phyloP scores from a whole-genome alignment of 37 sponge, comb jelly and placozoan species.

The Diacarnus erythraeanus region DNA sequence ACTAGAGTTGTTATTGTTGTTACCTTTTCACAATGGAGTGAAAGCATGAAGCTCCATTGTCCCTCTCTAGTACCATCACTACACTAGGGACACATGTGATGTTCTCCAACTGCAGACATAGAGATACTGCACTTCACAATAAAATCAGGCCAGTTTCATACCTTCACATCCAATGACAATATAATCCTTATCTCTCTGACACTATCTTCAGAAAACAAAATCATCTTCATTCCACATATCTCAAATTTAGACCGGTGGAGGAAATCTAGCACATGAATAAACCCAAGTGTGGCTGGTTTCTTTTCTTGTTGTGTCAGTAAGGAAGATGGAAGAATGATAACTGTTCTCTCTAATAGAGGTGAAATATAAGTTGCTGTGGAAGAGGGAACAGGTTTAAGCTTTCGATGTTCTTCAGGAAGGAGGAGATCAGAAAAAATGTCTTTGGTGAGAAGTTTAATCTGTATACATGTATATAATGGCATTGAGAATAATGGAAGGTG shows the following conservation, averaged over 20 bases:
- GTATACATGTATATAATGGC: no score
- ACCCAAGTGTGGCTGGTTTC: neutral
- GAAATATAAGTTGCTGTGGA: constrained; percentile 12
- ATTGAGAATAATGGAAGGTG: no score
- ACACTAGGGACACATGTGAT: constrained; percentile 32
- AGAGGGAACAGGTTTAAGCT: neutral
- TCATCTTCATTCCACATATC: constrained; percentile 26
- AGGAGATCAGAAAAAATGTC: neutral
- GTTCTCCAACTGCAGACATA: constrained; percentile 1
- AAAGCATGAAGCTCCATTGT: constrained; percentile 79
- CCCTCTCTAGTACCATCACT: constrained; percentile 41
- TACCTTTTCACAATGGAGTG: constrained; percentile 56
- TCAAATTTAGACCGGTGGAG: constrained; percentile 11
- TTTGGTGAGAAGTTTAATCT: neutral
- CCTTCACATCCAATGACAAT: neutral
- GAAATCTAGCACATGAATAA: constrained; percentile 22
- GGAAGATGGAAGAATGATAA: constrained; percentile 33
- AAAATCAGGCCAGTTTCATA: neutral
- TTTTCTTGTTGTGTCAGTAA: neutral
- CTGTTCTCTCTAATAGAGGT: constrained; percentile 44
- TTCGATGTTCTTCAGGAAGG: neutral
- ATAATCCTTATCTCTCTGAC: neutral
- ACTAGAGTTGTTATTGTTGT: no score
- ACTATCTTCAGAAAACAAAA: neutral
- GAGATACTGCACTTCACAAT: neutral